phyloP scores from a whole-genome alignment of 2,888 invertebrate species.

The Sericinus montela region DNA sequence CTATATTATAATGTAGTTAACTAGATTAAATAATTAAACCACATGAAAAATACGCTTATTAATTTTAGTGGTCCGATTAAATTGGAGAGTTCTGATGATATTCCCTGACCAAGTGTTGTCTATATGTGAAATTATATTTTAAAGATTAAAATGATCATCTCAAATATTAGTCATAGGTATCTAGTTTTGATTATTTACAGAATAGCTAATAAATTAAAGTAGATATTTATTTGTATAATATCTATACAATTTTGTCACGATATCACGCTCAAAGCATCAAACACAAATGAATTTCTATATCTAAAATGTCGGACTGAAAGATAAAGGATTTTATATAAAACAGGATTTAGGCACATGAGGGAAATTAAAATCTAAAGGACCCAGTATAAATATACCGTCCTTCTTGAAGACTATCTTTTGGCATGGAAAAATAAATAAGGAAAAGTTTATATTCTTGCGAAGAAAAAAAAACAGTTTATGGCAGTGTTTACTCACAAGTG shows the following conservation, averaged over 20 bases:
- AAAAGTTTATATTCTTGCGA: conserved; percentile 18
- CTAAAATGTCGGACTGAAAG: conserved; percentile 39
- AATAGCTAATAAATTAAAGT: conserved; percentile 1
- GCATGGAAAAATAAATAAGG: conserved; percentile 29
- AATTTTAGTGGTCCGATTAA: conserved; percentile 78
- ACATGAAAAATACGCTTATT: conserved; percentile 78
- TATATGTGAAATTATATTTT: conserved; percentile 52
- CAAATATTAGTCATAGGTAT: conserved; percentile 57
- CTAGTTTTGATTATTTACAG: conserved; percentile 27
- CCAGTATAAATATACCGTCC: conserved; percentile 59
- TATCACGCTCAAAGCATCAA: conserved; percentile 14
- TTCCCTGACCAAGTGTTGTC: conserved; percentile 77
- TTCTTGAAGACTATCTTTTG: conserved; percentile 43
- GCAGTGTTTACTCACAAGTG: conserved; percentile 33
- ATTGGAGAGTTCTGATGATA: conserved; percentile 76
- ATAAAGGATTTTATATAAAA: conserved; percentile 32
- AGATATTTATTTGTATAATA: conserved; percentile 12
- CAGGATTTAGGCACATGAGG: conserved; percentile 26
- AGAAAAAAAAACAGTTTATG: conserved; percentile 32
- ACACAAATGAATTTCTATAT: conserved; percentile 9
- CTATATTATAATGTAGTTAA: conserved; percentile 31
- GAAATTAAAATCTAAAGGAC: conserved; percentile 33
- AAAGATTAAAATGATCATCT: conserved; percentile 53
- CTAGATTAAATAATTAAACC: conserved; percentile 61
- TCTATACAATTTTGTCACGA: conserved; percentile 27